Evolutionary conservation across 2,888 invertebrate species (phyloP).

Genomic region (Chloroclystis v-ata): DNA sequence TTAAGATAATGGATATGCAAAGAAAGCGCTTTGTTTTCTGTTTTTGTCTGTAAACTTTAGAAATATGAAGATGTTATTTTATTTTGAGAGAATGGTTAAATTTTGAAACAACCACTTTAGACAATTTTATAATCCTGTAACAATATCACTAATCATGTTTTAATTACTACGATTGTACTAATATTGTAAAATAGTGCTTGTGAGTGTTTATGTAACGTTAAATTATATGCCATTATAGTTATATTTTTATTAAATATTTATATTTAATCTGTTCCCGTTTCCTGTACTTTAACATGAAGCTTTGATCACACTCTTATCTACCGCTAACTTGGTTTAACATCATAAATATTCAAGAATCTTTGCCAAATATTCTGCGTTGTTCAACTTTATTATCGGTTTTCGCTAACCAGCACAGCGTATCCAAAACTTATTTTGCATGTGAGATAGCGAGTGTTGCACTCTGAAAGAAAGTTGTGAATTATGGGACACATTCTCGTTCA

Average conservation of each 20-base stretch:
- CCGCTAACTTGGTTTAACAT: slow-evolving; percentile 1
- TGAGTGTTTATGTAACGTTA: no score
- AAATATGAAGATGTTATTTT: no score
- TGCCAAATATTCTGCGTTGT: slow-evolving; percentile 23
- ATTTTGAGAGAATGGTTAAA: no score
- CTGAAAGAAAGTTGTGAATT: slow-evolving; percentile 65
- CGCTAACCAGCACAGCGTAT: slow-evolving; percentile 53
- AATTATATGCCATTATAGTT: no score
- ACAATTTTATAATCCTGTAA: no score
- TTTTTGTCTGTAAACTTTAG: not conserved
- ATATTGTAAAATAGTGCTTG: no score
- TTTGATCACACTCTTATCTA: slow-evolving; percentile 3
- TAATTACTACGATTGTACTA: no score
- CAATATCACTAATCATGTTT: no score
- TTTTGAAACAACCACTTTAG: no score
- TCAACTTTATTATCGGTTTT: slow-evolving; percentile 63
- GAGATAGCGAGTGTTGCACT: slow-evolving; percentile 64
- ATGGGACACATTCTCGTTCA: slow-evolving; percentile 41
- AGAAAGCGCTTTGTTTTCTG: not conserved
- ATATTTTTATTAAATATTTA: no score
- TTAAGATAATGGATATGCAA: not conserved
- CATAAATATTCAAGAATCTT: slow-evolving; percentile 15
- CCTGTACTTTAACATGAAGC: no score
- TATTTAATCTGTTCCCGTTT: no score
- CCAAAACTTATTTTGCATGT: slow-evolving; percentile 69